Base-by-base conservation (phyloP, 2,888 invertebrate species). In the Nemotelus pantherinus region DNA sequence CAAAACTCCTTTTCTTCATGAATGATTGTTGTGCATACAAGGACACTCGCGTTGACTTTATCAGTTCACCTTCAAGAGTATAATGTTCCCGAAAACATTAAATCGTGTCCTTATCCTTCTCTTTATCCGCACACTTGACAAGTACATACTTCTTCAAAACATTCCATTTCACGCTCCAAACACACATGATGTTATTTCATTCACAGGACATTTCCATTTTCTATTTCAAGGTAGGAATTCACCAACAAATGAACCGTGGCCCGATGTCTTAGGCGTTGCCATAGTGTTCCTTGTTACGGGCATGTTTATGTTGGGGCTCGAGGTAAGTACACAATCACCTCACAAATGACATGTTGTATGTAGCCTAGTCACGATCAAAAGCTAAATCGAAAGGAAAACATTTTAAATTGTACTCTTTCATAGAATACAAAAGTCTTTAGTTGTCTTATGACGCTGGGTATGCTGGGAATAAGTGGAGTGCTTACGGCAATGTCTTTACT, bases 301-400 rank as follows among this genome's bases (percentile, higher is more conserved):
- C 77, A 87, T 90, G 84, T 90, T 90, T 83, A 90, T 90, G 89
- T 82, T 90, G 74, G 90, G 90, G 57, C 84, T 90, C 77, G 90
- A 90, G 87, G 90, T 90, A 84, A 80, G 82, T 70, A 53, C 41
- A 43, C 10, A 39, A 41, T 55, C 43, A 58, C 7, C 6, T 65
- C 68, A 10, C 58, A 53, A 55, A 43, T 43, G 25, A 57, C 67
- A 25, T 63, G 25, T 53, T 71, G 82, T 78, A 67, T 48, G 43
- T 58, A 5, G 25, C 25, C 25, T 25, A 25, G 25, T 25, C 25
- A 25, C 25, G 3, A 64, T 71, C 48, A 67, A 65, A 57, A 71
- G 7, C 55, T 25, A 47, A 77, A n/a, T 41, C n/a, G 2, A 2
- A 77, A 41, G 50, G 50, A 50, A 57, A 25, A n/a, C 48, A 25